Evolutionary conservation across 2,113 vertebrate genomes (phyloP).

Genomic region (Microcebus ravelobensis): DNA sequence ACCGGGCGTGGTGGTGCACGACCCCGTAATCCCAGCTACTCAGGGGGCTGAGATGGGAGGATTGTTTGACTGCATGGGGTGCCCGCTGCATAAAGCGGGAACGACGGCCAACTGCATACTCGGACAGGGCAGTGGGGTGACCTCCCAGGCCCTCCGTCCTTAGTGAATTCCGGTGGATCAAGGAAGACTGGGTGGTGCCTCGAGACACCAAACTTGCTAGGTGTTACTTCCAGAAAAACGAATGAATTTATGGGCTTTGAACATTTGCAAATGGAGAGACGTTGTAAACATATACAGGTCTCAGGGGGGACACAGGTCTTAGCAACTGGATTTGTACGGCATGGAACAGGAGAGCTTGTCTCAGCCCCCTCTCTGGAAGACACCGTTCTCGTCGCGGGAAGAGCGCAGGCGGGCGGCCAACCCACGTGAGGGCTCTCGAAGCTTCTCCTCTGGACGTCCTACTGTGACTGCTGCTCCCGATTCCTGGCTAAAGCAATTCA

Average conservation of each 20-base stretch:
- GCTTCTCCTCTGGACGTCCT: neutral
- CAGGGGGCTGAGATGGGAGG: too few relatives aligned
- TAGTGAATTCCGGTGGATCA: neutral
- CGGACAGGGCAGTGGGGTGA: fast-evolving
- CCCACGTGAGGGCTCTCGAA: neutral
- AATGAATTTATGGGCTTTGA: neutral
- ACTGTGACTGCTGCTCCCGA: neutral
- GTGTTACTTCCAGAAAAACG: neutral
- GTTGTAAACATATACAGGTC: neutral
- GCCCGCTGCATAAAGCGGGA: neutral
- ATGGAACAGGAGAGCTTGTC: neutral
- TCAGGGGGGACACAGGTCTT: neutral
- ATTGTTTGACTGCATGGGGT: too few relatives aligned
- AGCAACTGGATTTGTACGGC: neutral
- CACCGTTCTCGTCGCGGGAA: neutral
- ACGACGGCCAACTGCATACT: too few relatives aligned
- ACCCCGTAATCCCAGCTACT: too few relatives aligned
- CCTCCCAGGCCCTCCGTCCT: neutral
- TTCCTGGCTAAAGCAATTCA: neutral
- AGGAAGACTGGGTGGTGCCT: neutral
- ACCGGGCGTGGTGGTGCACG: too few relatives aligned
- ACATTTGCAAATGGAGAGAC: neutral
- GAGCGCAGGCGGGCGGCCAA: neutral
- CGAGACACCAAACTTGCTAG: neutral
- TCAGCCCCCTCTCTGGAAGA: neutral